Evolutionary conservation across 2,113 vertebrate species (phyloP).

Genomic region (Brienomyrus longianalis): DNA sequence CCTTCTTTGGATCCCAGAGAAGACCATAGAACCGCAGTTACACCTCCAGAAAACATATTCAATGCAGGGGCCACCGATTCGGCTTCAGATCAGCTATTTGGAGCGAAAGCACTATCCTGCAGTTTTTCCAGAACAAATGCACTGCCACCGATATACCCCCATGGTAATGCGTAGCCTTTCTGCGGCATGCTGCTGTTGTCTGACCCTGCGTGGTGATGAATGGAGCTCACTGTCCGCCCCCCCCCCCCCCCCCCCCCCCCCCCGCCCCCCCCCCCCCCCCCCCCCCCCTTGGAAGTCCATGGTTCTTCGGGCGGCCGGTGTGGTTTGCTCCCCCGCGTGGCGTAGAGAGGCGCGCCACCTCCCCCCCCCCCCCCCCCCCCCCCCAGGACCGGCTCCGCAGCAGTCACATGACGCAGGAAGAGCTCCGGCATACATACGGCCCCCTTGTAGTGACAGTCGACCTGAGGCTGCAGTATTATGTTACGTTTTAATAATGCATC

Average conservation of each 20-base stretch:
- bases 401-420: background rate
- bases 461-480: background rate
- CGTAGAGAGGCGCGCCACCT: too few relatives aligned
- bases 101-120: constrained; percentile 31
- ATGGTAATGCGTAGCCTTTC: constrained; percentile 44
- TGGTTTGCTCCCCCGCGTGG: too few relatives aligned
- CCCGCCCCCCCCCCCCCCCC: background rate
- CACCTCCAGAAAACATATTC: constrained; percentile 32
- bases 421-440: background rate
- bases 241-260: background rate
- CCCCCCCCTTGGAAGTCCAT: too few relatives aligned
- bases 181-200: constrained; percentile 40
- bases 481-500: background rate
- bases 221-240: background rate
- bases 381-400: background rate
- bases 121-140: constrained; percentile 42
- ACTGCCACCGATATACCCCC: constrained; percentile 33
- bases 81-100: constrained; percentile 42
- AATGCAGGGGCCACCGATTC: constrained; percentile 37
- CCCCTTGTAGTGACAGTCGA: background rate
- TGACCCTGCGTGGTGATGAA: constrained; percentile 41
- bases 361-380: background rate
- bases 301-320: too few relatives aligned
- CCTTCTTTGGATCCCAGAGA: background rate
- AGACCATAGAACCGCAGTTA: constrained; percentile 32